Conservation (phyloP, 2,888 invertebrate genomes). For the Pseudanteris insignis region DNA sequence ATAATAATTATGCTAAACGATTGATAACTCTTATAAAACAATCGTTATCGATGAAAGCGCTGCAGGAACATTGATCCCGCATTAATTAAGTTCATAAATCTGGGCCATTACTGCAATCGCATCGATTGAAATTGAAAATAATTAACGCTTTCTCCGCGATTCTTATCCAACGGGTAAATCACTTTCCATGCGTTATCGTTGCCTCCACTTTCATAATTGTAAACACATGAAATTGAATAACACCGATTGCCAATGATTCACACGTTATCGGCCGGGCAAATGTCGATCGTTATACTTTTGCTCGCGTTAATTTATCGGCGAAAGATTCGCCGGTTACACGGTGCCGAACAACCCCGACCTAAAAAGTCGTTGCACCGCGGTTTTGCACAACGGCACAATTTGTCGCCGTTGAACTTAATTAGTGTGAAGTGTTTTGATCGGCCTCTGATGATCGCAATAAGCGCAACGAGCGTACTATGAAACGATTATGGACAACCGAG, state of each 20-base stretch:
- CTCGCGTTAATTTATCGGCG: too few relatives aligned
- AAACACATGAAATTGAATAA: too few relatives aligned
- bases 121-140: slow-evolving; percentile 6
- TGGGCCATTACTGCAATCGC: slow-evolving; percentile 4
- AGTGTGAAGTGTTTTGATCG: slow-evolving; percentile 26
- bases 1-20: too few relatives aligned
- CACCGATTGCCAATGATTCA: too few relatives aligned
- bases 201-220: background rate
- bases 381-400: too few relatives aligned
- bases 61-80: background rate
- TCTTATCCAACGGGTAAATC: slow-evolving; percentile 6
- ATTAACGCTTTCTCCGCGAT: slow-evolving; percentile 13
- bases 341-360: slow-evolving; percentile 19
- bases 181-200: background rate
- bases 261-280: too few relatives aligned
- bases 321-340: background rate
- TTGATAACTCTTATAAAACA: too few relatives aligned
- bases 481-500: slow-evolving; percentile 39
- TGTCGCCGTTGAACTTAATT: slow-evolving; percentile 27
- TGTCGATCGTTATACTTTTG: too few relatives aligned
- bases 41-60: too few relatives aligned
- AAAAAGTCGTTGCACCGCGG: slow-evolving; percentile 7
- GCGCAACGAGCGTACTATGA: slow-evolving; percentile 19
- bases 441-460: slow-evolving; percentile 24
- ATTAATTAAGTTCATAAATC: slow-evolving; percentile 5